Base-by-base conservation (phyloP, 2,797 vertebrate genomes). In the Peromyscus aztecus region DNA sequence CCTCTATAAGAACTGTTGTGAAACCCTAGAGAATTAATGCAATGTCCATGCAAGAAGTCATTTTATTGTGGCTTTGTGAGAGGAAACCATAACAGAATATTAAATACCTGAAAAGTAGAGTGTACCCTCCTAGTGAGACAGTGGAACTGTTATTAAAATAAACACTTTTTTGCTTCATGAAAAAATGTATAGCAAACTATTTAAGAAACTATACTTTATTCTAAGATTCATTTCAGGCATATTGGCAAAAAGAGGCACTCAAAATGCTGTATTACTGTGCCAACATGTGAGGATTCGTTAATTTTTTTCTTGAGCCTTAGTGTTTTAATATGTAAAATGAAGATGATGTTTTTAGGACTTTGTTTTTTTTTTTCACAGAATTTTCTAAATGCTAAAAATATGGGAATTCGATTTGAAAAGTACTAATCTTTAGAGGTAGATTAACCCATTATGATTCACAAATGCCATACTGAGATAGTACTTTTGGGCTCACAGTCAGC, bases 191-290 rank as follows among this genome's bases (percentile, higher is more conserved):
- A 80, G 1, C 73, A 24, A 96, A 77, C 46, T 87, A 75, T 80
- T 77, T 93, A 94, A 71, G 34, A 95, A 93, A 92, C 89, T 84
- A 84, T 61, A 55, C 23, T 94, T 96, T 21, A 24, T 95, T 91
- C 49, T 75, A 63, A 82, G 78, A 91, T 14, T 89, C 65, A 86
- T 85, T 94, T 95, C 34, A 89, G 29, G 63, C 73, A 67, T 40
- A 52, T 57, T 88, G 37, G 37, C 49, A 92, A 93, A 65, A 91
- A 59, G 40, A 76, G 14, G 13, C 1, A 80, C 16, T 85, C 29
- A 92, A 69, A 87, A 40, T 21, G 24, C 10, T 13, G 16, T 84
- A 49, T 94, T 88, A 55, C 12, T 88, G 24, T 31, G 82, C 9
- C 31, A 61, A 63, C 43, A 17, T 76, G 73, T 43, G 59, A 13